These are phyloP conservation scores for Pelecanus crispus DNA, from an alignment of 2,113 vertebrate genomes.

Conservation along the genomic window DNA sequence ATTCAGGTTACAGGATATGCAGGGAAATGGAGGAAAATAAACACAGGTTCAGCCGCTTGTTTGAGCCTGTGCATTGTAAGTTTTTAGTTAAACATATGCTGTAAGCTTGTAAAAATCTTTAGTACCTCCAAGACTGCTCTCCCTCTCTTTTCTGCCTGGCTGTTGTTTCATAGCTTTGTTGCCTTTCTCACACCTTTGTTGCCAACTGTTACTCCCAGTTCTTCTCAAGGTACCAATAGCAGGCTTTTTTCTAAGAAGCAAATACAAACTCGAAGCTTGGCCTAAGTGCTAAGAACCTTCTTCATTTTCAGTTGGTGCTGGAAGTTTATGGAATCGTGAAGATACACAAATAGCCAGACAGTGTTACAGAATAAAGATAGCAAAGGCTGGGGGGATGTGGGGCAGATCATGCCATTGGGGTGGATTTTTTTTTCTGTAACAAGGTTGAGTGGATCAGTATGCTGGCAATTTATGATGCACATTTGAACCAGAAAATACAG, in stretches of 20 bases:
- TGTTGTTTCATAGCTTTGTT: background rate
- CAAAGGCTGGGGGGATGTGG: background rate
- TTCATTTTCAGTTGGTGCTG: background rate
- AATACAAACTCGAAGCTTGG: background rate
- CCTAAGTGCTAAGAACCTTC: background rate
- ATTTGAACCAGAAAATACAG: background rate
- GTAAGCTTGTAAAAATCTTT: background rate
- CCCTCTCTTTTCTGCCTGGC: background rate
- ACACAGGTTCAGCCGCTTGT: background rate
- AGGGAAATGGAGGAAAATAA: background rate
- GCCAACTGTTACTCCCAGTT: background rate
- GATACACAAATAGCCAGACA: background rate
- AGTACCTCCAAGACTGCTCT: background rate
- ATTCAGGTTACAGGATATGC: background rate
- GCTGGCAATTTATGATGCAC: background rate
- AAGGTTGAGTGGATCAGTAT: background rate
- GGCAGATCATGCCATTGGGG: background rate
- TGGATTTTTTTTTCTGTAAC: background rate
- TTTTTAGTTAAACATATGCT: background rate
- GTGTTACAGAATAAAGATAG: background rate
- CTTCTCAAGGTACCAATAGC: background rate
- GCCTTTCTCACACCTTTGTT: background rate
- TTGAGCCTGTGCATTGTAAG: background rate
- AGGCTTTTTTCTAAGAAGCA: background rate
- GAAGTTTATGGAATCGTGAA: rapidly evolving